Evolutionary conservation across 1,140 invertebrate genomes (phyloP), one percentile per base, ranked within the genome.

Genomic region (Lepidurus packardi): DNA sequence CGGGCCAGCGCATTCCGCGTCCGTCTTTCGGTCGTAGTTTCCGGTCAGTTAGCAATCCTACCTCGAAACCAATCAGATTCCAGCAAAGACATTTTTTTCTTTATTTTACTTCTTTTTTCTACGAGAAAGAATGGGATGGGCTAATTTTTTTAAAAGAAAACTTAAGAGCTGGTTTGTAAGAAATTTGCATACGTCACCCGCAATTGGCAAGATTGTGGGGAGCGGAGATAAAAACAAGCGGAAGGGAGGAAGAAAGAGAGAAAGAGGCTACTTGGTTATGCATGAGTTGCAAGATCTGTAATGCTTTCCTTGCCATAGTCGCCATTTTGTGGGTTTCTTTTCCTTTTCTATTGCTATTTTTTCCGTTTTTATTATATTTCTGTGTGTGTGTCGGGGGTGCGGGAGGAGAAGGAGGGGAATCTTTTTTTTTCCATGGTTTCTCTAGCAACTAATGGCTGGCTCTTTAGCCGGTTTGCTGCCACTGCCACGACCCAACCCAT

Each of bases 131-230:
- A 21, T 21, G 13, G 13, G 16, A 65, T n/a, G 13, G 21, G 53
- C 53, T 65, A 65, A 65, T 65, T 65, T 16, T 65, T 65, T 21
- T 21, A 21, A 65, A 65, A 65, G 16, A 21, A 65, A 16, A 65
- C 21, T 65, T 65, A 65, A 65, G 53, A 16, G 53, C 53, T 34
- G 34, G 53, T 65, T 65, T 21, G 21, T 13, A 21, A 65, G 21
- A 65, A 65, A 65, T 65, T 65, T 65, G 53, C 53, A 65, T 65
- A 65, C 53, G 53, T 65, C 53, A 65, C 53, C n/a, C 53, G 53
- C 53, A 65, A 65, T 65, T 65, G 53, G 53, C 53, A 65, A 65
- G 9, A 65, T 65, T 65, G 53, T 65, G 53, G 53, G 53, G 16
- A n/a, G 16, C 53, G n/a, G 13, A 16, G 53, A 65, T 65, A 65